Conservation (phyloP, 2,888 invertebrate genomes). For the Myopa testacea region DNA sequence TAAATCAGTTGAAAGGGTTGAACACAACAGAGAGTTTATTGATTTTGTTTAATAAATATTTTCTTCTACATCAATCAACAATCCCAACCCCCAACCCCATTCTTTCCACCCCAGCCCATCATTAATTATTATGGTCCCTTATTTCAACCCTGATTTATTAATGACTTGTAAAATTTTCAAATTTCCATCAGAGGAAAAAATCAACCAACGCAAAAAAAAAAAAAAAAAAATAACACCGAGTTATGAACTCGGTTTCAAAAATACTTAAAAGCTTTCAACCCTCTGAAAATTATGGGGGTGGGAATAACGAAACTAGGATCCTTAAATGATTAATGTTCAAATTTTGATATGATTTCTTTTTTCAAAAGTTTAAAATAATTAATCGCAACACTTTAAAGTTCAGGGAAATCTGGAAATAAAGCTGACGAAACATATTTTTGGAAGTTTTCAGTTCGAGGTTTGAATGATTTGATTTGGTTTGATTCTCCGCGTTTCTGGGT, state of each 20-base stretch:
- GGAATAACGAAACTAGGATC: not conserved
- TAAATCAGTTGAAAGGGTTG: too few relatives aligned
- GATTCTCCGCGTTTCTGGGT: conserved; percentile 57
- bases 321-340: conserved; percentile 27
- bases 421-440: not conserved
- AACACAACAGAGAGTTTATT: too few relatives aligned
- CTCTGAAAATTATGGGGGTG: not conserved
- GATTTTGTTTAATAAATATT: too few relatives aligned
- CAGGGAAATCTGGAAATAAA: not conserved
- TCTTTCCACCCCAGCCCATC: not conserved
- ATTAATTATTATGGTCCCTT: conserved; percentile 34
- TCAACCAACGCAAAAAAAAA: not conserved
- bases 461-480: conserved; percentile 58
- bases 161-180: conserved; percentile 44
- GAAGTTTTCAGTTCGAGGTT: not conserved
- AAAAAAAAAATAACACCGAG: conserved; percentile 38
- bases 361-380: too few relatives aligned
- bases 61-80: too few relatives aligned
- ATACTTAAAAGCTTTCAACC: conserved; percentile 42
- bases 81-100: not conserved
- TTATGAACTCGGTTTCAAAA: conserved; percentile 61
- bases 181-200: not conserved
- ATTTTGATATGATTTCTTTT: conserved; percentile 14
- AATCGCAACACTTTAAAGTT: too few relatives aligned
- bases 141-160: conserved; percentile 53